Evolutionary conservation across 1,140 invertebrate genomes (phyloP), one percentile per base, ranked within the genome.

Genomic region (Aphaenogaster rudis): DNA sequence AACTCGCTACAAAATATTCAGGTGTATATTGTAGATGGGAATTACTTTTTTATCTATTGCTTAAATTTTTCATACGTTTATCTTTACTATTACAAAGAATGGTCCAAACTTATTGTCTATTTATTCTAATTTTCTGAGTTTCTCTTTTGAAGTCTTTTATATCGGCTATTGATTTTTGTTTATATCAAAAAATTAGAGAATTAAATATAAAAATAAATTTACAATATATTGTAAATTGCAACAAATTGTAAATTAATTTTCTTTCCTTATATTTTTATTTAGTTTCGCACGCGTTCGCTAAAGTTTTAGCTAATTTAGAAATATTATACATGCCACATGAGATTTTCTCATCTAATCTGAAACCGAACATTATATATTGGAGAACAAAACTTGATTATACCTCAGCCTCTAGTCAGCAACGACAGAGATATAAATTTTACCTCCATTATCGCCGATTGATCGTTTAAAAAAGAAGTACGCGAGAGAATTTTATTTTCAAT

Each of bases 391-490:
- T 33, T 17, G 39, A 45, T 28, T 77, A 28, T 28, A 48, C 4
- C 21, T 21, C 39, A 48, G 28, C 36, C 15, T 15, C 2, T 6
- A 13, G 7, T 15, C 1, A 36, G 1, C 28, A 50, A 8, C 3
- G 61, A 64, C 33, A 54, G 11, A 48, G 15, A 54, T 69, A 36
- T 52, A 57, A 82, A 45, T 57, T 74, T 61, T 0, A 48, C 77
- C 13, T 42, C 64, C 0, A 59, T 85, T 85, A 52, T 9, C 17
- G 50, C 3, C 63, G 52, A 79, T 78, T 57, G 8, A 28, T 7
- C 2, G 13, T n/a, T 59, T 2, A n/a, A 15, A 28, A 13, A 17
- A 11, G 50, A 28, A 50, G 39, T 67, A 13, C 7, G 0, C 13
- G 7, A 17, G 48, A n/a, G 7, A 57, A 48, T 82, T 82, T 72